A percentile compares a stretch with the other conserved stretches of the same genome.
These are phyloP conservation scores for Acyrthosiphon pisum DNA, from an alignment of 1,140 invertebrate genomes.

Conservation along the genomic window DNA sequence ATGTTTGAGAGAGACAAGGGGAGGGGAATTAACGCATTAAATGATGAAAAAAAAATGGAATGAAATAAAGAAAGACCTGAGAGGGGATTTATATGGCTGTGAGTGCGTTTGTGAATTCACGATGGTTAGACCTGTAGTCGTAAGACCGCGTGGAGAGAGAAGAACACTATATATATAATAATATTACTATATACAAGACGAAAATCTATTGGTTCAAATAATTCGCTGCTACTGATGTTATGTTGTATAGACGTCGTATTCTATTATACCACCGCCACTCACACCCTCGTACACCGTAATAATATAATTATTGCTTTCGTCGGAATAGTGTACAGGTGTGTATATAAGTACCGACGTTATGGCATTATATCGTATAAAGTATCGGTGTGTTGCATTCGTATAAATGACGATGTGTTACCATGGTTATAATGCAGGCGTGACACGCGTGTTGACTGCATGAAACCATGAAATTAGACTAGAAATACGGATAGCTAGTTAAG, in stretches of 20 bases:
- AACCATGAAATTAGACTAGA: slow-evolving; percentile 44
- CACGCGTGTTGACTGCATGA: not conserved
- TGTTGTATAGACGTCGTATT: not conserved
- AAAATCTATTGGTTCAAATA: slow-evolving; percentile 23
- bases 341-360: not conserved
- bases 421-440: slow-evolving; percentile 39
- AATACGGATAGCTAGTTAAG: not conserved
- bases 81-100: not conserved
- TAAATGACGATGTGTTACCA: slow-evolving; percentile 1
- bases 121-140: not conserved
- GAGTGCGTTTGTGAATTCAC: not conserved
- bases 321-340: not conserved
- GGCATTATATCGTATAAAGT: not conserved
- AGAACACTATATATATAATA: not conserved
- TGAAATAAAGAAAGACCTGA: not conserved
- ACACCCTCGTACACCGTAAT: not conserved
- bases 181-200: not conserved
- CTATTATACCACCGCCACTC: not conserved
- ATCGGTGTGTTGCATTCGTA: not conserved
- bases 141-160: not conserved
- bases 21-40: not conserved
- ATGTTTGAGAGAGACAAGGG: not conserved
- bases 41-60: not conserved
- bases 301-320: not conserved
- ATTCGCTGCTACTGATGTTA: not conserved